Percentiles rank a stretch among this genome's conserved stretches.
phyloP scores from a whole-genome alignment of 1,140 invertebrate species.

The Lerema accius region DNA sequence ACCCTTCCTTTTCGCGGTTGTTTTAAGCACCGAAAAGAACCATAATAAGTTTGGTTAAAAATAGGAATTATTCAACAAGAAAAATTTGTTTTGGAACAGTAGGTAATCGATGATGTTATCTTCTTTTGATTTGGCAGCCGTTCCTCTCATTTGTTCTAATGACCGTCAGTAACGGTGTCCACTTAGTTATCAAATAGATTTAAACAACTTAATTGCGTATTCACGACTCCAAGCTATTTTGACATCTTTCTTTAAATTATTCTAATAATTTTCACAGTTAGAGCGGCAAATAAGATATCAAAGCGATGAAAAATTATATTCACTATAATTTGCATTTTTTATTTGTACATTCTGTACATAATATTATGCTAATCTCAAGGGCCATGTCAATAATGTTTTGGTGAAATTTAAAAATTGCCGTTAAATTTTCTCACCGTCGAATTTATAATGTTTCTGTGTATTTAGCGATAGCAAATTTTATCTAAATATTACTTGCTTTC shows the following conservation, averaged over 20 bases:
- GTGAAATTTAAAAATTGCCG: constrained; percentile 12
- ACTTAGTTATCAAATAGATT: neutral
- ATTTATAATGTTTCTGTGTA: neutral
- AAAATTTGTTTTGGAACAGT: neutral
- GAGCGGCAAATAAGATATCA: too few relatives aligned
- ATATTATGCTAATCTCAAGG: neutral
- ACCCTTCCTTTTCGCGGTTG: too few relatives aligned
- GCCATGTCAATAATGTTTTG: constrained; percentile 6
- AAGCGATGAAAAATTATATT: too few relatives aligned
- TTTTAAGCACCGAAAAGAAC: too few relatives aligned
- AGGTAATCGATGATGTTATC: constrained; percentile 2
- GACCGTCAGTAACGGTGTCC: neutral
- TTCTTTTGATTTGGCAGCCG: neutral
- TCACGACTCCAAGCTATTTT: neutral
- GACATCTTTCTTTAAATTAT: neutral
- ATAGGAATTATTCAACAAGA: too few relatives aligned
- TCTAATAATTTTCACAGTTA: too few relatives aligned
- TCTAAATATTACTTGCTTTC: too few relatives aligned
- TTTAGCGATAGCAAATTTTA: neutral
- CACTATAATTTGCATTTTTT: too few relatives aligned
- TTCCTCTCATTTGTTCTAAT: constrained; percentile 2
- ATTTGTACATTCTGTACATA: neutral
- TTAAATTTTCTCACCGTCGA: constrained; percentile 39
- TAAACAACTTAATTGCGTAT: neutral
- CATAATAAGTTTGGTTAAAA: neutral